Conservation (phyloP, 2,113 vertebrate species). For the Tichodroma muraria region DNA sequence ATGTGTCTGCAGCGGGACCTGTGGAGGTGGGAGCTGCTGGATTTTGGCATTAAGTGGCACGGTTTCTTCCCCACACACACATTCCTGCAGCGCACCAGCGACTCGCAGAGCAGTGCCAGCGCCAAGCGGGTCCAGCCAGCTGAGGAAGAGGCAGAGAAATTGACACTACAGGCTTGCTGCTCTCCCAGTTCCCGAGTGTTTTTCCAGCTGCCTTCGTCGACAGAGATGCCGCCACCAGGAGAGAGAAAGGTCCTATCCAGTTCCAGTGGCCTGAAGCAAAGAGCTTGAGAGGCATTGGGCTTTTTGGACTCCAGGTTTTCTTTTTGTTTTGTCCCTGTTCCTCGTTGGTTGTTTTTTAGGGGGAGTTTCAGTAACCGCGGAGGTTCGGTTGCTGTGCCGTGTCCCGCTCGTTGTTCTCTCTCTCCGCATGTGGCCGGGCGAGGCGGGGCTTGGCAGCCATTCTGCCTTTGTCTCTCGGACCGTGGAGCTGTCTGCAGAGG, state of each 20-base stretch:
- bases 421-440: accelerated
- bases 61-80: accelerated
- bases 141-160: not conserved
- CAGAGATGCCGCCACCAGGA: accelerated
- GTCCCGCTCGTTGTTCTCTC: not conserved
- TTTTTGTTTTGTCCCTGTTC: not conserved
- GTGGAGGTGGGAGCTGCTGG: not conserved
- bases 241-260: not conserved
- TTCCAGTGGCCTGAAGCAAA: too few relatives aligned
- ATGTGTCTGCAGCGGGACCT: accelerated
- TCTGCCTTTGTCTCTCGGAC: not conserved
- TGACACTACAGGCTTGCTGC: not conserved
- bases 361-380: accelerated
- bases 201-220: not conserved
- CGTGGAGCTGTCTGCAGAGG: accelerated
- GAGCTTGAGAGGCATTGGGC: not conserved
- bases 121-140: too few relatives aligned
- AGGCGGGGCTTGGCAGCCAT: accelerated
- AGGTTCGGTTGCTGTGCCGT: not conserved
- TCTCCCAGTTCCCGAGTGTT: not conserved
- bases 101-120: accelerated
- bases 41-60: not conserved
- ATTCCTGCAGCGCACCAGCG: not conserved
- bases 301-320: not conserved
- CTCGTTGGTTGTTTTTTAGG: too few relatives aligned